Percentiles rank a stretch among this genome's conserved stretches.
These are phyloP conservation scores for Apotomis capreana DNA, from an alignment of 2,888 invertebrate genomes.

Conservation along the genomic window DNA sequence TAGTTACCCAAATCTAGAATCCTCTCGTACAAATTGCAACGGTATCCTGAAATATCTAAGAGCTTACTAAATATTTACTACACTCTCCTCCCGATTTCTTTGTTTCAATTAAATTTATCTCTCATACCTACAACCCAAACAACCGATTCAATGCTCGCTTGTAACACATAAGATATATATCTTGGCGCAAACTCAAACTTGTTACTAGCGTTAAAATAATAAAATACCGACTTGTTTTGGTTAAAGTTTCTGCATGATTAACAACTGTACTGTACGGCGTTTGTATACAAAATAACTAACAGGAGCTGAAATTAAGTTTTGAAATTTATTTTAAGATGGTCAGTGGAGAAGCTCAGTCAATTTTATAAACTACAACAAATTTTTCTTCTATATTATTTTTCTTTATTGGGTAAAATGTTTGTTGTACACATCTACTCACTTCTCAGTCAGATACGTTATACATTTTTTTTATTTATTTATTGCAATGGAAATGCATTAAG, in stretches of 20 bases:
- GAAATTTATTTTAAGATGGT: not conserved
- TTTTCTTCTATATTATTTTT: no score
- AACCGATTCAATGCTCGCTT: constrained; percentile 14
- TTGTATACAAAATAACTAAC: constrained; percentile 25
- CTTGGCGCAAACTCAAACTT: constrained; percentile 35
- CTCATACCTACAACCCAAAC: constrained; percentile 17
- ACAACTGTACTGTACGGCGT: constrained; percentile 19
- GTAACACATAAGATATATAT: constrained; percentile 25
- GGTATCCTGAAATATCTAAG: no score
- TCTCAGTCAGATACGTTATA: no score
- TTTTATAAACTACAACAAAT: no score
- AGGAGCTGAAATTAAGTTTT: not conserved
- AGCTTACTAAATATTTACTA: not conserved
- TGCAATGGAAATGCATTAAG: no score
- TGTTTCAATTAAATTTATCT: constrained; percentile 34
- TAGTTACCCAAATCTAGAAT: no score
- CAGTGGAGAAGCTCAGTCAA: not conserved
- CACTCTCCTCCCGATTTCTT: constrained; percentile 14
- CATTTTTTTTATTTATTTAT: no score
- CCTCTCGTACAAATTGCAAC: no score
- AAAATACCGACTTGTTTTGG: constrained; percentile 33
- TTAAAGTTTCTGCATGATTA: constrained; percentile 22
- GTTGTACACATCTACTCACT: no score
- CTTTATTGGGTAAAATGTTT: no score
- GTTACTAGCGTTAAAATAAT: constrained; percentile 17